Evolutionary conservation across 2,113 vertebrate species (phyloP), one percentile per base, ranked within the genome.

Genomic region (Fulica atra): DNA sequence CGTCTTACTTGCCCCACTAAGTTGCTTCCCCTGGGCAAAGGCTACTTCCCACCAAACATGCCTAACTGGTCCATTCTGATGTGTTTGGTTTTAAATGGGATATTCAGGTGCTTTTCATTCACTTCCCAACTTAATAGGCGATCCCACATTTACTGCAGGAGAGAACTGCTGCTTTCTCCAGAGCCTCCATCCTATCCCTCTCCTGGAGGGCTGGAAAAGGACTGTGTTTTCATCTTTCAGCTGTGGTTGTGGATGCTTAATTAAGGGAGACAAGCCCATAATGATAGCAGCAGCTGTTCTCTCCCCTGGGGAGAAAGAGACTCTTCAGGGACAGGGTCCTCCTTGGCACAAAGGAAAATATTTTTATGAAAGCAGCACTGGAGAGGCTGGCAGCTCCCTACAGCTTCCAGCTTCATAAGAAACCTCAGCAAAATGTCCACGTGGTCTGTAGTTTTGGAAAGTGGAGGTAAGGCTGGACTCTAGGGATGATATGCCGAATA

Each of bases 181-280:
- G 36, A 61, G 18, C 63, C 20, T 85, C 38, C 21, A 28, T 83
- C 40, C 66, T 65, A 0, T 26, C 35, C 33, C 28, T 80, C 7
- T 89, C 35, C 21, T 79, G 42, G 38, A 89, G 48, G 57, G 70
- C 73, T 92, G 73, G 60, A 79, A 91, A 63, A 92, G 71, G 50
- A 56, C 74, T 95, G 94, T 88, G 63, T 93, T 91, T 96, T 93
- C 35, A 4, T 82, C 79, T 86, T 88, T 88, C 28, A 57, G 10
- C 79, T 82, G 50, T 79, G 59, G 36, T 46, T 93, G 44, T 89
- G 81, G 84, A 8, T 92, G 72, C 48, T 81, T 97, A 94, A 96
- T 96, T 97, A 95, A 88, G 89, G 85, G 56, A 85, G 82, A 92
- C 87, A 92, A 92, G 46, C 33, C 94, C 79, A 56, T 88, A 92